Conservation (phyloP, 2,797 vertebrate species). For the Tapera naevia region DNA sequence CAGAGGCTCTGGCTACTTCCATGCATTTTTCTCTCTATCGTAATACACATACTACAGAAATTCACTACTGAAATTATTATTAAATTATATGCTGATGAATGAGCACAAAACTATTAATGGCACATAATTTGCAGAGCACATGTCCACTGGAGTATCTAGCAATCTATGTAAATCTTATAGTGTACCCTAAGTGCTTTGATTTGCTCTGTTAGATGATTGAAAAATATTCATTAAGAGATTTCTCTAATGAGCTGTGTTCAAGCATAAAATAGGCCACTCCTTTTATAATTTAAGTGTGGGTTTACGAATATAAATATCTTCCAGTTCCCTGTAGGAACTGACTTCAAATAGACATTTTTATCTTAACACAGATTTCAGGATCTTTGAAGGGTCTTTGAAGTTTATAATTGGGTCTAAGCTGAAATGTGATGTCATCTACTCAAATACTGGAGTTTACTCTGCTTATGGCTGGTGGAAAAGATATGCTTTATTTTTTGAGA, state of each 20-base stretch:
- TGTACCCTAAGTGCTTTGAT: constrained; percentile 37
- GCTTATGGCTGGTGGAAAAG: not conserved
- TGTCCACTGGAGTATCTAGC: constrained; percentile 10
- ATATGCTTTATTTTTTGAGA: not conserved
- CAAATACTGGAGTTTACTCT: not conserved
- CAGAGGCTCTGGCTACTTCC: not conserved
- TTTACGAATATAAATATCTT: constrained; percentile 49
- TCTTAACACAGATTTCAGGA: constrained; percentile 61
- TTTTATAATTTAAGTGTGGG: constrained; percentile 38
- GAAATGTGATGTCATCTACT: not conserved
- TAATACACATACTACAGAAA: not conserved
- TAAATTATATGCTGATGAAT: constrained; percentile 46
- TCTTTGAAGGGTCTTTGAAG: constrained; percentile 65
- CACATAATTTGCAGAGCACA: not conserved
- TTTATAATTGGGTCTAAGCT: constrained; percentile 49
- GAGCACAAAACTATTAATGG: constrained; percentile 51
- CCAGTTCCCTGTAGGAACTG: constrained; percentile 30
- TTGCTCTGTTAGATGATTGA: constrained; percentile 45
- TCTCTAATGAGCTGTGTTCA: constrained; percentile 55
- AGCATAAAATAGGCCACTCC: constrained; percentile 59
- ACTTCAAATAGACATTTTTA: constrained; percentile 51
- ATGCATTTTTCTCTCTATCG: not conserved
- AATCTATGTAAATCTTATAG: not conserved
- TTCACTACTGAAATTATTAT: not conserved
- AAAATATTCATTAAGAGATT: constrained; percentile 64